Evolutionary conservation across 2,888 invertebrate genomes (phyloP).

Genomic region (Erebia ligea): DNA sequence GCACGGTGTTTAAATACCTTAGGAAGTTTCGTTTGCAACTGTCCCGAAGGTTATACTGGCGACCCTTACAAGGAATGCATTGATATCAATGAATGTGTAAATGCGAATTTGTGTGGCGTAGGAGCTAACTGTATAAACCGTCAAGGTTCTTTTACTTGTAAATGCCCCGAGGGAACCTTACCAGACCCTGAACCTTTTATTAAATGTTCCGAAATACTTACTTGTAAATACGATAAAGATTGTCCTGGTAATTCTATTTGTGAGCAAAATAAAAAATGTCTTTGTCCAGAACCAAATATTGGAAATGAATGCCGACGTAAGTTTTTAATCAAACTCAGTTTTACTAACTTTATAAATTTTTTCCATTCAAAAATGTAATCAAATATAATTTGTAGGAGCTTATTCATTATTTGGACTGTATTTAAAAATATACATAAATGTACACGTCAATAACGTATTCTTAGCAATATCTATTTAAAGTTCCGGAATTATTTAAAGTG

Average conservation of each 20-base stretch:
- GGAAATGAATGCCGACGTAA: constrained; percentile 96
- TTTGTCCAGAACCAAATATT: constrained; percentile 95
- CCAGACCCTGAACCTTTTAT: constrained; percentile 93
- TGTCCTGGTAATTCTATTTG: constrained; percentile 96
- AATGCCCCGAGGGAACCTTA: constrained; percentile 91
- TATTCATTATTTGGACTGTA: neutral
- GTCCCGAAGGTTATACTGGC: constrained; percentile 93
- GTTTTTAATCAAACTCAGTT: constrained; percentile 55
- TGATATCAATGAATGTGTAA: constrained; percentile 92
- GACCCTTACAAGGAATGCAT: constrained; percentile 91
- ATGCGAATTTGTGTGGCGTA: constrained; percentile 88
- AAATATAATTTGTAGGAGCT: neutral
- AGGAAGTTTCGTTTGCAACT: constrained; percentile 91
- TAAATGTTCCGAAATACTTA: constrained; percentile 92
- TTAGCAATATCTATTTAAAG: too few species aligned
- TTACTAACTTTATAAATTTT: neutral
- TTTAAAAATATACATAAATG: too few species aligned
- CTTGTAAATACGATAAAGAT: constrained; percentile 88
- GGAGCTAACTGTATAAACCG: constrained; percentile 92
- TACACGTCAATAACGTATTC: too few species aligned
- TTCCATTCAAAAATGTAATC: neutral
- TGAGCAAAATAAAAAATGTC: constrained; percentile 89
- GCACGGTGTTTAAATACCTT: constrained; percentile 91
- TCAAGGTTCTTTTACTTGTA: constrained; percentile 90
- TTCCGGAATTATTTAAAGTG: too few species aligned